Evolutionary conservation across 64 coral and sea anemone genomes (phyloP).

Genomic region (Acropora yongei): DNA sequence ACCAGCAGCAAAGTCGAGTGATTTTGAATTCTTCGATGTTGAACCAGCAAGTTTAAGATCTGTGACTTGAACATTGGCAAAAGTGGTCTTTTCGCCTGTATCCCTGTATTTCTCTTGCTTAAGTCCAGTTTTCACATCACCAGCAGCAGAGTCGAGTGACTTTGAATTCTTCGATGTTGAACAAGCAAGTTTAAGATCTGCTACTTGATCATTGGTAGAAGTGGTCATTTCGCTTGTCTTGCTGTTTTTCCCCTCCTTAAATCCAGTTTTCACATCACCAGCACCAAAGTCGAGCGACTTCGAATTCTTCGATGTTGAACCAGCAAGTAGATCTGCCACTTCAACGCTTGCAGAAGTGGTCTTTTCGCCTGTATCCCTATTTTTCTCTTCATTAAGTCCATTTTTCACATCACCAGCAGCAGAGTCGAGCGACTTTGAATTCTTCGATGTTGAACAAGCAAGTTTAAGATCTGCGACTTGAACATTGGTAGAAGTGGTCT

Average conservation of each 20-base stretch:
- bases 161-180: not conserved
- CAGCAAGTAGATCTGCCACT: conserved; percentile 11
- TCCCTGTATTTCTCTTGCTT: not conserved
- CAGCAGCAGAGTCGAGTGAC: not conserved
- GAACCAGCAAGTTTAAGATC: conserved; percentile 4
- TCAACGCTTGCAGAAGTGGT: not conserved
- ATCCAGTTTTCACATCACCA: conserved; percentile 13
- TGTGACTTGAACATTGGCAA: not conserved
- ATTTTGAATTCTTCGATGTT: not conserved
- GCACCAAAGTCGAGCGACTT: not conserved
- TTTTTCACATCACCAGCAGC: conserved; percentile 13
- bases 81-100: not conserved
- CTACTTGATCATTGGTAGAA: not conserved
- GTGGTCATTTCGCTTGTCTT: not conserved
- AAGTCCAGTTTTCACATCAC: not conserved
- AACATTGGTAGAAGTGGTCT: not conserved
- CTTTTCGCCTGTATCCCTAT: not conserved
- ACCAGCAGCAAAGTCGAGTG: not conserved
- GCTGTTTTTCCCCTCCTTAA: not conserved
- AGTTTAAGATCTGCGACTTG: conserved; percentile 8
- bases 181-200: not conserved
- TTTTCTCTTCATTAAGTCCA: not conserved
- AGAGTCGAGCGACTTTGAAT: not conserved
- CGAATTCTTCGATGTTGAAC: conserved; percentile 5
- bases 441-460: not conserved